Evolutionary conservation across 2,113 vertebrate genomes (phyloP).

Genomic region (Athene cunicularia): DNA sequence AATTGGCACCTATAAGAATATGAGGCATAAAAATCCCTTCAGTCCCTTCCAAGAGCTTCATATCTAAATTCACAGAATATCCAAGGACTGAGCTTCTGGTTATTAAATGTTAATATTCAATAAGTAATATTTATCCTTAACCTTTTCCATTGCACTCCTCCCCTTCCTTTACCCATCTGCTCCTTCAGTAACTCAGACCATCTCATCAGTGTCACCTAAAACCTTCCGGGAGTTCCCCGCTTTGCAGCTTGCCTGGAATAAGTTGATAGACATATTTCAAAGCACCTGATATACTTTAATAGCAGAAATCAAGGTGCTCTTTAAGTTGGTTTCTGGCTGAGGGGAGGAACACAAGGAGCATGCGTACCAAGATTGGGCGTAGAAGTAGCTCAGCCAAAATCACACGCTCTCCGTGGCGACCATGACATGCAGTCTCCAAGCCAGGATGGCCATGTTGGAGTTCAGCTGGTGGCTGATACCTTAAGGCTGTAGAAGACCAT

Average conservation of each 20-base stretch:
- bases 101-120: neutral
- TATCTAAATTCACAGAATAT: neutral
- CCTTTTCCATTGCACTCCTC: neutral
- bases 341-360: neutral
- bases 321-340: neutral
- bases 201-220: neutral
- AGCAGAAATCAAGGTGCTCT: neutral
- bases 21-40: neutral
- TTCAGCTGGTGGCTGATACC: neutral
- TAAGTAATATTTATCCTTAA: neutral
- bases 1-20: neutral
- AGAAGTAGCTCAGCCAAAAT: neutral
- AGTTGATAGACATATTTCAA: neutral
- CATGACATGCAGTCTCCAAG: neutral
- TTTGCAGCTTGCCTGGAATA: neutral
- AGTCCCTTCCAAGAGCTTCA: neutral
- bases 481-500: neutral
- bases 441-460: neutral
- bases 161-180: neutral
- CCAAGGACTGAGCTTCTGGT: neutral
- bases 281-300: neutral
- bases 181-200: neutral
- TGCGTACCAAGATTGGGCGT: rapidly evolving
- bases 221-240: neutral
- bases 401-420: rapidly evolving